Evolutionary conservation across 2,113 vertebrate species (phyloP).

Genomic region (Lutjanus erythropterus): DNA sequence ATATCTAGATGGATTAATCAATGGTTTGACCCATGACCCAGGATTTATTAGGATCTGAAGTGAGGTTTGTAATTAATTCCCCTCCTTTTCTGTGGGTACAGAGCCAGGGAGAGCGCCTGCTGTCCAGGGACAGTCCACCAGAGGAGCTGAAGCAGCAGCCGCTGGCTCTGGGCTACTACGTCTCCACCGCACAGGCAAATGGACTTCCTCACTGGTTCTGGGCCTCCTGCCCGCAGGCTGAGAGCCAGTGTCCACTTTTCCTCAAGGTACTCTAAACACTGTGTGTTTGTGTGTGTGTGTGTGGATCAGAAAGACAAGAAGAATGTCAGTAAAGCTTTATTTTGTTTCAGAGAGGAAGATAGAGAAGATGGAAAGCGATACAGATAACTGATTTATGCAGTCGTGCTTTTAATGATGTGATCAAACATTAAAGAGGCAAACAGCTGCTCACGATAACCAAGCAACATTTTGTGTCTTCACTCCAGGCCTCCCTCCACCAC

Average conservation of each 20-base stretch:
- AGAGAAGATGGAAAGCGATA: neutral
- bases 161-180: slow-evolving; percentile 96
- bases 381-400: neutral
- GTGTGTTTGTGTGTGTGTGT: neutral
- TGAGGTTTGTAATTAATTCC: slow-evolving; percentile 25
- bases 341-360: neutral
- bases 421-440: neutral
- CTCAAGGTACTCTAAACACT: slow-evolving; percentile 88
- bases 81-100: slow-evolving; percentile 63
- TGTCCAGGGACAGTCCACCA: slow-evolving; percentile 94
- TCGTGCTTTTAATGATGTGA: slow-evolving; percentile 4
- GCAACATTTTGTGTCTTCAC: slow-evolving; percentile 40
- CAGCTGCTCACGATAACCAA: neutral
- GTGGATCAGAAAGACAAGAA: neutral
- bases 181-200: slow-evolving; percentile 96
- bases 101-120: slow-evolving; percentile 95
- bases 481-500: slow-evolving; percentile 95
- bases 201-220: slow-evolving; percentile 99
- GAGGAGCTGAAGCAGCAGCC: slow-evolving; percentile 99
- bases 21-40: neutral
- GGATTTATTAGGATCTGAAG: neutral
- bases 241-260: slow-evolving; percentile 97
- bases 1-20: slow-evolving; percentile 7
- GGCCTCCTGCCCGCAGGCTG: slow-evolving; percentile 97
- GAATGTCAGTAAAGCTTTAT: neutral